Conservation (phyloP, 2,797 vertebrate species). For the Catamblyrhynchus diadema region DNA sequence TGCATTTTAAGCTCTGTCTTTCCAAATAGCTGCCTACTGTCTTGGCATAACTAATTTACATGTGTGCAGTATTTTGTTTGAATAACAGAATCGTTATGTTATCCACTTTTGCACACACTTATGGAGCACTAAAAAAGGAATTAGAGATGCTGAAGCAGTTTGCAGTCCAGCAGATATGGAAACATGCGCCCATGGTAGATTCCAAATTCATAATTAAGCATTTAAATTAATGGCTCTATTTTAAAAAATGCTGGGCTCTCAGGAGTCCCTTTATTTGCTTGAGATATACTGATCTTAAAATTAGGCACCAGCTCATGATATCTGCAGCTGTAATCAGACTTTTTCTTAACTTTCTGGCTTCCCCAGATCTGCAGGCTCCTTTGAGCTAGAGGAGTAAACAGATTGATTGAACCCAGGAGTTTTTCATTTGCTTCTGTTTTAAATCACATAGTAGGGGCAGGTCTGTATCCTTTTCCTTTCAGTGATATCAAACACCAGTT, state of each 20-base stretch:
- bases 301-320: background rate
- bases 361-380: background rate
- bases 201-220: background rate
- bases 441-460: background rate
- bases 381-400: background rate
- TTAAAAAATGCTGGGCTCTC: background rate
- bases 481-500: background rate
- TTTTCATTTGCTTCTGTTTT: background rate
- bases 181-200: background rate
- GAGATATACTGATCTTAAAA: background rate
- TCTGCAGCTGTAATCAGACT: background rate
- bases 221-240: background rate
- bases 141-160: background rate
- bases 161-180: background rate
- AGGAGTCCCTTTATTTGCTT: background rate
- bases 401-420: background rate
- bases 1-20: background rate
- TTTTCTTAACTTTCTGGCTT: background rate
- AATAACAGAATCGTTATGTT: background rate
- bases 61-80: background rate
- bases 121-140: background rate
- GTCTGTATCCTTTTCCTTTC: background rate
- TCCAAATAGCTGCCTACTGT: background rate
- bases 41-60: conserved; percentile 3
- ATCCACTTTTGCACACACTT: background rate